Base-by-base conservation (phyloP, 1,140 invertebrate species). In the Hestina assimilis region DNA sequence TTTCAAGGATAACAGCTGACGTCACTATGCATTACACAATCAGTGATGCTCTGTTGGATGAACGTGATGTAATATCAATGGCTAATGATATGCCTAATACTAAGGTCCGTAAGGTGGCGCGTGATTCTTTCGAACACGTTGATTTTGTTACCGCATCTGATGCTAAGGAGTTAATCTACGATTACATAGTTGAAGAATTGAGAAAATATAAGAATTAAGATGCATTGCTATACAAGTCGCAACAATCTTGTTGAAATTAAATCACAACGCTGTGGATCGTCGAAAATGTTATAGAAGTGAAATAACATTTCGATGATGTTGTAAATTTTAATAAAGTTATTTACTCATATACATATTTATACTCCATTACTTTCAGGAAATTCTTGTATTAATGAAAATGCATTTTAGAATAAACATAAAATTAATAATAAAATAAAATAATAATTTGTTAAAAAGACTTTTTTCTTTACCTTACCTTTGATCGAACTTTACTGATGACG, bases 11-110 rank as follows among this genome's bases (percentile, higher is more conserved):
- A 3, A 72, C 67, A 3, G 51, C 59, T 0, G 59, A 76, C 5
- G 64, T 73, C 1, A 80, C 74, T 0, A 75, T 87, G 75, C 83
- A 87, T 48, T 87, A 87, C 20, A 69, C 81, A 1, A 21, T 80
- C 0, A 66, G 33, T 31, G 83, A 87, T 54, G 46, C 52, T 14
- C 47, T 87, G 1, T 35, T 83, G 11, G 70, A 76, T 23, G 75
- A 78, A 65, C 59, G 52, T 61, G 81, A 87, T 54, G 76, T 83
- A 2, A n/a, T 82, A 12, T 69, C 65, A 15, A 84, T 84, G 83
- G 76, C 62, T 1, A 57, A 50, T 28, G 69, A 67, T 29, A 72
- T 87, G 43, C 72, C 67, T 3, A 81, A 80, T 47, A 29, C 70
- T 0, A 58, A 31, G 40, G 63, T 59, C 1, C 63, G 81, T 4